Evolutionary conservation across 2,797 vertebrate genomes (phyloP).

Genomic region (Crenichthys baileyi): DNA sequence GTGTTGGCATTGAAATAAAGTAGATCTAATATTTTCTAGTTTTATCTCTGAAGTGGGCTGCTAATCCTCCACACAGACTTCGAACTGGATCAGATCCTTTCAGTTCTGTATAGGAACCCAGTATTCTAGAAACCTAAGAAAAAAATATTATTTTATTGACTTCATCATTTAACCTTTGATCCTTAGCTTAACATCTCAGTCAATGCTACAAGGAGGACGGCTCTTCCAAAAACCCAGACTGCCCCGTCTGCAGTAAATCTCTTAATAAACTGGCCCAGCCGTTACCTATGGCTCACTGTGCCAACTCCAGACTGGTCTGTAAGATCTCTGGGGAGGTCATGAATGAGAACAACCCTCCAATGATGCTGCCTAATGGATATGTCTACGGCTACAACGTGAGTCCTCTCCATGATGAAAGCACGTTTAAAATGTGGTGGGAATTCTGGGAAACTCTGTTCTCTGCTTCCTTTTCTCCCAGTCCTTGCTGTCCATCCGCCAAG

Average conservation of each 20-base stretch:
- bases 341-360: conserved; percentile 99
- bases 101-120: too few relatives aligned
- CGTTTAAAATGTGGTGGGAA: not conserved
- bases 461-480: conserved; percentile 79
- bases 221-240: conserved; percentile 97
- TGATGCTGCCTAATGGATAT: conserved; percentile 99
- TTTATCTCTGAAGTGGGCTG: too few relatives aligned
- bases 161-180: conserved; percentile 7
- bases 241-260: conserved; percentile 98
- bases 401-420: conserved; percentile 17
- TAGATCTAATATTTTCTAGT: too few relatives aligned
- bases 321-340: conserved; percentile 99
- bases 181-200: conserved; percentile 84
- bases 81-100: too few relatives aligned
- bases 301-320: conserved; percentile 98
- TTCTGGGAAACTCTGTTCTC: not conserved
- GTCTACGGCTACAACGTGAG: conserved; percentile 99
- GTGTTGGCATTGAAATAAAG: too few relatives aligned
- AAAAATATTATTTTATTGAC: too few relatives aligned
- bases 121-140: too few relatives aligned
- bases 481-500: conserved; percentile 98
- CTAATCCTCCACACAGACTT: too few relatives aligned
- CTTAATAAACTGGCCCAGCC: conserved; percentile 98
- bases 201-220: conserved; percentile 99
- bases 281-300: conserved; percentile 98